These are phyloP conservation scores for Tetrao urogallus DNA, from an alignment of 2,113 vertebrate species.

Conservation along the genomic window DNA sequence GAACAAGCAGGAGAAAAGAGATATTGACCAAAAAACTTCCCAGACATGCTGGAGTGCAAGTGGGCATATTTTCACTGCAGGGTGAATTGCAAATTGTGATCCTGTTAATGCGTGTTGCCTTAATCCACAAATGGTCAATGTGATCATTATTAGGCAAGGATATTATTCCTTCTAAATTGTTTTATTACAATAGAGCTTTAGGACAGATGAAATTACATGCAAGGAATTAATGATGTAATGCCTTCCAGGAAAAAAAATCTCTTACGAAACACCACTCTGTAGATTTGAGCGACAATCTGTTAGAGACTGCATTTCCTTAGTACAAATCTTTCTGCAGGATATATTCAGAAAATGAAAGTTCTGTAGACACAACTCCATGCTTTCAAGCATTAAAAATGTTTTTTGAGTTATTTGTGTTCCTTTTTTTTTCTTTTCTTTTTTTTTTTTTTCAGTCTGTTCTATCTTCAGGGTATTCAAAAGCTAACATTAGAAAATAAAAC, in stretches of 20 bases:
- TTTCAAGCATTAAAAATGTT: not conserved
- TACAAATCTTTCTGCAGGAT: not conserved
- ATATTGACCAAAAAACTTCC: not conserved
- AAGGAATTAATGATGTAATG: not conserved
- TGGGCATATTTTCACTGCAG: not conserved
- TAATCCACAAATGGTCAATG: not conserved
- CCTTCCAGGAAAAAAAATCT: not conserved
- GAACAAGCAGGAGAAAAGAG: not conserved
- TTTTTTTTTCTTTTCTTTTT: not conserved
- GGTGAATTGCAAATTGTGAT: not conserved
- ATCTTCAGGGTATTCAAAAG: not conserved
- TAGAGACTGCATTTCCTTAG: not conserved
- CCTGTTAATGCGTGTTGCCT: not conserved
- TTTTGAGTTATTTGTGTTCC: not conserved
- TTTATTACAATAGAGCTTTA: not conserved
- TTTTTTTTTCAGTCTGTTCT: not conserved
- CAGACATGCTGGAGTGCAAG: not conserved
- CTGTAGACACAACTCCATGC: not conserved
- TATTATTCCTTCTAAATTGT: not conserved
- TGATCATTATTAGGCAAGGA: not conserved
- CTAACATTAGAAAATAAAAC: not conserved
- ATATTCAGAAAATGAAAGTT: not conserved
- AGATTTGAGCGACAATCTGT: not conserved
- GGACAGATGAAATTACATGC: not conserved
- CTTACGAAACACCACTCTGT: not conserved